Conservation (phyloP, 2,113 vertebrate genomes). For the Abramis brama region DNA sequence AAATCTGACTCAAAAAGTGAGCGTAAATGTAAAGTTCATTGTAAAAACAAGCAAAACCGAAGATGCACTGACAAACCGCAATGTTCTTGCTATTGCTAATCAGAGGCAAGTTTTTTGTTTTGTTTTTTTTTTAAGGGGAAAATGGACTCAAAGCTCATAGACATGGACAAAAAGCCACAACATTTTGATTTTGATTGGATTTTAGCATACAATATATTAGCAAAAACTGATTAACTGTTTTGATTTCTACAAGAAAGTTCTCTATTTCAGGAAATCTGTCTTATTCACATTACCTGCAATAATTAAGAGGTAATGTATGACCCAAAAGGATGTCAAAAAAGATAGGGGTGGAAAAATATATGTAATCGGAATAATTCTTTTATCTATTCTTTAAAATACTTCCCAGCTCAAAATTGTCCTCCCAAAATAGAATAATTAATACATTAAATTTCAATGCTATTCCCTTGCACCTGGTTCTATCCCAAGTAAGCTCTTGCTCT, state of each 20-base stretch:
- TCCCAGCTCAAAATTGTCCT: background rate
- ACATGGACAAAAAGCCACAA: no score
- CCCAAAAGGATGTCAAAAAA: constrained; percentile 1
- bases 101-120: background rate
- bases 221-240: background rate
- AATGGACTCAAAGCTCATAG: no score
- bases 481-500: background rate
- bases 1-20: no score
- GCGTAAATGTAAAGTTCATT: no score
- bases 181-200: no score
- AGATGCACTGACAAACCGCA: background rate
- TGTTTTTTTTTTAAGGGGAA: no score
- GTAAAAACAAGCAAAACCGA: background rate
- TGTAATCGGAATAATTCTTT: constrained; percentile 3
- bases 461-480: background rate
- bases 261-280: no score
- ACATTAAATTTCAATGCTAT: background rate
- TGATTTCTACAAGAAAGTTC: background rate
- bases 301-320: background rate
- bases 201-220: background rate
- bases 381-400: background rate
- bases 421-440: background rate
- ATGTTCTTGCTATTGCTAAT: background rate
- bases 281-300: background rate
- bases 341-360: background rate